Evolutionary conservation across 2,113 vertebrate species (phyloP).

Genomic region (Vireo altiloquus): DNA sequence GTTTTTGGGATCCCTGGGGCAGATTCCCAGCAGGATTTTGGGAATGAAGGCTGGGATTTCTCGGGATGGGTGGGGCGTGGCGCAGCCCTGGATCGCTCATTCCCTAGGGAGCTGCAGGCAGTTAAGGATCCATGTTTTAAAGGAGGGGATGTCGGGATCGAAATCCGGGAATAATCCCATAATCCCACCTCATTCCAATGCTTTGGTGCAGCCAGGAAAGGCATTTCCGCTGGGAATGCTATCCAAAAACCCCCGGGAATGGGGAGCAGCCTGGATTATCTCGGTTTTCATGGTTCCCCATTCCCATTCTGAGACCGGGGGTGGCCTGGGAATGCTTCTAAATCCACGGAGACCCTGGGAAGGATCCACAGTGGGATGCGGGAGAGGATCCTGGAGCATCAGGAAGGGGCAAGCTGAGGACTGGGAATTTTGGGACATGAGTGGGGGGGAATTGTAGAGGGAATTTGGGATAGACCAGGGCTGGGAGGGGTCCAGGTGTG

Average conservation of each 20-base stretch:
- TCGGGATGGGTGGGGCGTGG: background rate
- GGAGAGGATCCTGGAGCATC: background rate
- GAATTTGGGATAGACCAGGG: background rate
- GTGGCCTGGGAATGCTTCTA: background rate
- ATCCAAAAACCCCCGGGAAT: background rate
- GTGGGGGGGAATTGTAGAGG: background rate
- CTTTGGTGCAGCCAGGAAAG: background rate
- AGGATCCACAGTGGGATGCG: background rate
- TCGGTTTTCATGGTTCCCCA: background rate
- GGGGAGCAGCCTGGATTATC: background rate
- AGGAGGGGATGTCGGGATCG: background rate
- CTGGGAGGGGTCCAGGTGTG: background rate
- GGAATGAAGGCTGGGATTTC: background rate
- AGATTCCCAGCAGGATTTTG: background rate
- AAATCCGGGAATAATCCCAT: background rate
- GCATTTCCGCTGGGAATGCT: background rate
- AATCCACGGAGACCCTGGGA: fast-evolving
- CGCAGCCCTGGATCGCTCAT: background rate
- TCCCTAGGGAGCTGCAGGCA: background rate
- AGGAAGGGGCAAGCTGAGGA: background rate
- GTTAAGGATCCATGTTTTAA: background rate
- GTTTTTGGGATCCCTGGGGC: background rate
- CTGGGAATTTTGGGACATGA: background rate
- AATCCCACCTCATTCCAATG: fast-evolving
- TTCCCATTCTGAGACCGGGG: background rate